Percentiles rank a stretch among this genome's conserved stretches.
These are phyloP conservation scores for Tachina grossa DNA, from an alignment of 2,888 invertebrate species.

Conservation along the genomic window DNA sequence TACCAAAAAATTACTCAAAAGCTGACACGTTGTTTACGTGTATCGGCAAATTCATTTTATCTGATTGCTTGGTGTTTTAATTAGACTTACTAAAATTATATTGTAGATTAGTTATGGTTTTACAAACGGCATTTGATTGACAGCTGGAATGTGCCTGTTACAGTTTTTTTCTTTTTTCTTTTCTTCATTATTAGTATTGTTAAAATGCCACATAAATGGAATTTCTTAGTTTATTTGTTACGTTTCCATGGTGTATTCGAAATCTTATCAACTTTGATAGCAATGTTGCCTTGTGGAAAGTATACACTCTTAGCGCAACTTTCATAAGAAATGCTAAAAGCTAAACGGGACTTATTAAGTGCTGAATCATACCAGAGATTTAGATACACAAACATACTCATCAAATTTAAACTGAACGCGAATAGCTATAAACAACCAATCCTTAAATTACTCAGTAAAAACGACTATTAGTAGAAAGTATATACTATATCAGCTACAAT, in stretches of 20 bases:
- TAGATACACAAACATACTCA: no score
- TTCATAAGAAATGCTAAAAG: no score
- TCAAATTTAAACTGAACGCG: no score
- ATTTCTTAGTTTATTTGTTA: neutral
- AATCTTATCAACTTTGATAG: neutral
- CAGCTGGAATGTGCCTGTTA: slow-evolving; percentile 63
- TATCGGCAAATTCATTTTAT: slow-evolving; percentile 52
- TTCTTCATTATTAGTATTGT: neutral
- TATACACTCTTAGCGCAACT: no score
- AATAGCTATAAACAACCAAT: no score
- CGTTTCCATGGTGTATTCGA: neutral
- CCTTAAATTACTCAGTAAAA: no score
- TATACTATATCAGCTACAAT: no score
- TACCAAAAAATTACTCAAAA: slow-evolving; percentile 66
- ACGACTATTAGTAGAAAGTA: no score
- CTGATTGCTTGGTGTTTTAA: slow-evolving; percentile 59
- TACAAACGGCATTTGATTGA: slow-evolving; percentile 52
- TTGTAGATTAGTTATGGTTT: slow-evolving; percentile 66
- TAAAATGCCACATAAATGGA: neutral
- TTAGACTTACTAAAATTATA: slow-evolving; percentile 60
- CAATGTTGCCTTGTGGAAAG: neutral
- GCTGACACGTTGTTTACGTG: slow-evolving; percentile 62
- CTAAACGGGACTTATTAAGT: no score
- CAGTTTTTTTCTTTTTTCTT: slow-evolving; percentile 15
- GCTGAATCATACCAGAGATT: neutral